A percentile compares a stretch with the other conserved stretches of the same genome.
These are phyloP conservation scores for Trematocara nigrifrons DNA, from an alignment of 2,113 vertebrate species.

Conservation along the genomic window DNA sequence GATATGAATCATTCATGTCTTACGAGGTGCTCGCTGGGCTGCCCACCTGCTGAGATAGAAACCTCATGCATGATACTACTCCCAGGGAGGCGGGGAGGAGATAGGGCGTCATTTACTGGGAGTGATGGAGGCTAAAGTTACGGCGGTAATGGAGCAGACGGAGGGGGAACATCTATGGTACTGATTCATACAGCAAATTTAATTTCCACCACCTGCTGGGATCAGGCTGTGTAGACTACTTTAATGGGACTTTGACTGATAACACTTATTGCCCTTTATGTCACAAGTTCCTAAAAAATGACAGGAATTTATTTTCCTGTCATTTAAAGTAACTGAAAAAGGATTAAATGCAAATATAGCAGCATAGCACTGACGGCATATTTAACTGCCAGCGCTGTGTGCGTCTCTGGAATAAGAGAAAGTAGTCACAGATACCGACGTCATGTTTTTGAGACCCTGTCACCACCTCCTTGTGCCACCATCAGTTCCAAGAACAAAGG, in stretches of 20 bases:
- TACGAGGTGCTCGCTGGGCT: neutral
- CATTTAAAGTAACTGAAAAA: neutral
- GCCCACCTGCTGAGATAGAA: constrained; percentile 29
- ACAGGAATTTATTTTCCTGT: constrained; percentile 1
- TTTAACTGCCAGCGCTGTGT: neutral
- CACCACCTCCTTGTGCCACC: neutral
- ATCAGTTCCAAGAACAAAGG: neutral
- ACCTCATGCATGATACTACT: neutral
- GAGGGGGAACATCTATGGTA: neutral
- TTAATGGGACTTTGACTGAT: constrained; percentile 15
- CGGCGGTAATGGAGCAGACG: neutral
- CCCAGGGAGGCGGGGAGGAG: neutral
- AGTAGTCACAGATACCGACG: neutral
- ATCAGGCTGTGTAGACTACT: constrained; percentile 15
- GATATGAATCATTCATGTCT: constrained; percentile 54
- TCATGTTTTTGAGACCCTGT: neutral
- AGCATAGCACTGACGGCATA: neutral
- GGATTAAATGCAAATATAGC: neutral
- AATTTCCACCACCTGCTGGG: constrained; percentile 1
- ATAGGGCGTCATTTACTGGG: neutral
- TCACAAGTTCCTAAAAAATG: neutral
- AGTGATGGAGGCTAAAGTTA: constrained; percentile 26
- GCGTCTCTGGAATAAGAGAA: neutral
- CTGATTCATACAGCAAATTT: constrained; percentile 19
- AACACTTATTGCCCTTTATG: neutral